These are phyloP conservation scores for Cirrhinus mrigala DNA, from an alignment of 2,797 vertebrate species.

Conservation along the genomic window DNA sequence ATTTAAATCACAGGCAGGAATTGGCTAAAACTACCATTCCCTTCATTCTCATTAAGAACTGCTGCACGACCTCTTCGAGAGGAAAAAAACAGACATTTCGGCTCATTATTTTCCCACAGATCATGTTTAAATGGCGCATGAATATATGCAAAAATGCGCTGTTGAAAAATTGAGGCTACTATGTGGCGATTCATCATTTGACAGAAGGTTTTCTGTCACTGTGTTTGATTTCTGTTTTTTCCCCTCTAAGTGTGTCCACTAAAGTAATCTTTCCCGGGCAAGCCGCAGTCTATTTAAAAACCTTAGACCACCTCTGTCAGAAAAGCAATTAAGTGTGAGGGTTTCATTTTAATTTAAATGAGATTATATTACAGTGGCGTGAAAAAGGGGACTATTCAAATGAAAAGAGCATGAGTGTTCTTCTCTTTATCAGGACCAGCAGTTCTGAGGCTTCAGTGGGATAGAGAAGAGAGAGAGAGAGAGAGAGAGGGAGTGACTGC, in stretches of 20 bases:
- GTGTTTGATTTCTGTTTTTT: constrained; percentile 56
- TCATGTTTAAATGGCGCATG: constrained; percentile 58
- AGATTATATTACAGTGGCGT: constrained; percentile 81
- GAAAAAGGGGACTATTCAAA: constrained; percentile 73
- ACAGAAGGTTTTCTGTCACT: constrained; percentile 58
- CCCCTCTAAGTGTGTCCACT: constrained; percentile 50
- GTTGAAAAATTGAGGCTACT: constrained; percentile 43
- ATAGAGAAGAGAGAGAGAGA: constrained; percentile 23
- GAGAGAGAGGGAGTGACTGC: constrained; percentile 24
- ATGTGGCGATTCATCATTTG: constrained; percentile 57
- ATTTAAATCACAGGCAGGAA: constrained; percentile 37
- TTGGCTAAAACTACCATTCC: neutral
- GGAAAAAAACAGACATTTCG: neutral
- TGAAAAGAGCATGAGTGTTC: constrained; percentile 74
- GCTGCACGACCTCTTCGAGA: constrained; percentile 1
- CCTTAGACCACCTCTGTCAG: constrained; percentile 79
- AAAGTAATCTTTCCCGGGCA: constrained; percentile 48
- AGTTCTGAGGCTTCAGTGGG: constrained; percentile 54
- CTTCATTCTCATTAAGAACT: constrained; percentile 23
- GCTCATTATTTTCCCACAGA: constrained; percentile 55
- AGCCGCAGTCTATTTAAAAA: constrained; percentile 75
- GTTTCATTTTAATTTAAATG: constrained; percentile 84
- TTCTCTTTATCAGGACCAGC: constrained; percentile 74
- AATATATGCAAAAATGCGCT: constrained; percentile 58
- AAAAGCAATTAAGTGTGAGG: constrained; percentile 83